Percentiles rank a stretch among this genome's conserved stretches.
These are phyloP conservation scores for Euproctis similis DNA, from an alignment of 2,888 invertebrate genomes.

Conservation along the genomic window DNA sequence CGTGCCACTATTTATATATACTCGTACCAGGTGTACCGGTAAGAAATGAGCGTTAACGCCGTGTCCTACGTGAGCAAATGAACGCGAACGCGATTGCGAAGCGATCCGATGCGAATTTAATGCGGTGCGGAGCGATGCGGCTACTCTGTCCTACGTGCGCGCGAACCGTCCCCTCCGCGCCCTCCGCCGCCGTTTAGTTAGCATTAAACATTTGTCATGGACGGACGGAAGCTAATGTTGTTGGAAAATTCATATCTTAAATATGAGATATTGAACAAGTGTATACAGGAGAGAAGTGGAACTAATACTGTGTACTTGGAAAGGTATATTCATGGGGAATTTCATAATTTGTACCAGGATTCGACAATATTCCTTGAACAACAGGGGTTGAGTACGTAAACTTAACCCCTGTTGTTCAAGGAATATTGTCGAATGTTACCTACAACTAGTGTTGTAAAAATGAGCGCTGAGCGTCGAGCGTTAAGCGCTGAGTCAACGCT, in stretches of 20 bases:
- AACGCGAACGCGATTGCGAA: constrained; percentile 12
- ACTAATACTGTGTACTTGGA: constrained; percentile 10
- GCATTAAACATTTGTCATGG: constrained; percentile 2
- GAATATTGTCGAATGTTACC: constrained; percentile 13
- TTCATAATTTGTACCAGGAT: constrained; percentile 13
- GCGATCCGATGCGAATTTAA: constrained; percentile 7
- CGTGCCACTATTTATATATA: no score
- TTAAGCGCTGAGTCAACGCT: no score
- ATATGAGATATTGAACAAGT: constrained; percentile 6
- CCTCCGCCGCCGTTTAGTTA: background rate
- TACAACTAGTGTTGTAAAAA: no score
- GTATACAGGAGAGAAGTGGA: constrained; percentile 2
- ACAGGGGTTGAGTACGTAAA: no score
- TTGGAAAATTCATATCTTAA: constrained; percentile 11
- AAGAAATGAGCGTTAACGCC: background rate
- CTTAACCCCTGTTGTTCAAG: constrained; percentile 13
- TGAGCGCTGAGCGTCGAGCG: no score
- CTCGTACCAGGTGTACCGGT: no score
- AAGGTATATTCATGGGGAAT: constrained; percentile 13
- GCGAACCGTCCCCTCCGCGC: constrained; percentile 8
- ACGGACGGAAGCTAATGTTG: constrained; percentile 4
- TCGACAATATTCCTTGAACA: no score
- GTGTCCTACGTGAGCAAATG: constrained; percentile 3
- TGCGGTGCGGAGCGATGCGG: constrained; percentile 10
- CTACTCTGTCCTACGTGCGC: constrained; percentile 10